Evolutionary conservation across 2,888 invertebrate species (phyloP), one percentile per base, ranked within the genome.

Genomic region (Branchipolynoe longqiensis): DNA sequence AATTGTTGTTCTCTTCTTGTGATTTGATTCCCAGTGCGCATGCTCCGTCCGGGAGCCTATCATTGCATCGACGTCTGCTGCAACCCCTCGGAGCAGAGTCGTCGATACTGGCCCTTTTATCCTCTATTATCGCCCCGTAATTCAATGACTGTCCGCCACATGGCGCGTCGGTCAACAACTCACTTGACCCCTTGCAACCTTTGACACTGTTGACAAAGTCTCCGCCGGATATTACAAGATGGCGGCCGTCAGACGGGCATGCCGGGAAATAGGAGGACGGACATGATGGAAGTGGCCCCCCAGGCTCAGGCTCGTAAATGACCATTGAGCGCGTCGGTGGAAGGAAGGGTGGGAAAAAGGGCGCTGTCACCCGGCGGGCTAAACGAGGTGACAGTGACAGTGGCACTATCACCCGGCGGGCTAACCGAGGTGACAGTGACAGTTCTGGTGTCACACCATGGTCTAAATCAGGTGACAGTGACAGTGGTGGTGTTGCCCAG

Each of bases 201-300:
- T 25, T 58, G 58, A 58, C 58, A 58, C 58, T 58, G 58, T 58
- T 58, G 58, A 58, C 58, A 58, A 58, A 58, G 58, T 58, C 58
- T 58, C 58, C 58, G 58, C 58, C 58, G 58, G 58, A 58, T 58
- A 58, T 58, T 58, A 58, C 58, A 58, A 58, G 58, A 58, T 58
- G 58, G 58, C 58, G 58, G 14, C 58, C n/a, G 58, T 58, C 58
- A 58, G n/a, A 6, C 14, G 4, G 14, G 25, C 58, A 18, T n/a
- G 14, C n/a, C 14, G 8, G 4, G 58, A 6, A 6, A 4, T 58
- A 25, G 58, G n/a, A 18, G 58, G 58, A 8, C n/a, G 58, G 58
- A 58, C 14, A 58, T 58, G n/a, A 58, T 18, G 58, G n/a, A n/a
- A 58, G 8, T 25, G n/a, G 14, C 14, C n/a, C 58, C n/a, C 58